Evolutionary conservation across 1,140 invertebrate species (phyloP), one percentile per base, ranked within the genome.

Genomic region (Halesus radiatus): DNA sequence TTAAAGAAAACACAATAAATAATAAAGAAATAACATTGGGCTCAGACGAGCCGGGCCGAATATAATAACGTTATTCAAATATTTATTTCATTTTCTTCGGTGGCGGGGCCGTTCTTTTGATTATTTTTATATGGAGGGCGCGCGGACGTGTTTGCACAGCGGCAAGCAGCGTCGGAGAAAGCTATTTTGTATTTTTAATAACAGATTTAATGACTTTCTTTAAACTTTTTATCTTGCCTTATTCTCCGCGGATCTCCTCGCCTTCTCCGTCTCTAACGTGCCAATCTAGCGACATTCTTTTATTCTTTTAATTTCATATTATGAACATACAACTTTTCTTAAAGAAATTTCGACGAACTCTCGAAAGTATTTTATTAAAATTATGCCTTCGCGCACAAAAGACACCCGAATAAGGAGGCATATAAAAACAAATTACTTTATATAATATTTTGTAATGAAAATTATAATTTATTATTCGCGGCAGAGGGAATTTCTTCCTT

Each of bases 181-280:
- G 81, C 79, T 79, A 83, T 83, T 83, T 83, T 83, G 81, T 83
- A 83, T 83, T 83, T 83, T 83, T 83, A 83, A 83, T 83, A 83
- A 75, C 81, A 75, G 81, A 80, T 83, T 83, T 83, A 83, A 83
- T 83, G 81, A 83, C 81, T 83, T 83, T 83, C 78, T 83, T 83
- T 83, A 80, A 83, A 83, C 68, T 80, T 82, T 82, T 80, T 80
- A 80, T 80, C 79, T 74, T 64, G 79, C 73, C 73, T 72, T 54
- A 76, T 72, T 72, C 79, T 80, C 58, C 26, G 22, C 50, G 72
- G 58, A 80, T 75, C 79, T 66, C 70, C 8, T 73, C 66, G n/a
- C 78, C 54, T 73, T 23, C 66, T 45, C 29, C 64, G 62, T 70
- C 75, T 70, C 75, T 70, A 50, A 70, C 76, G 62, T 70, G 64